Base-by-base conservation (phyloP, 2,113 vertebrate species). In the Physeter macrocephalus region DNA sequence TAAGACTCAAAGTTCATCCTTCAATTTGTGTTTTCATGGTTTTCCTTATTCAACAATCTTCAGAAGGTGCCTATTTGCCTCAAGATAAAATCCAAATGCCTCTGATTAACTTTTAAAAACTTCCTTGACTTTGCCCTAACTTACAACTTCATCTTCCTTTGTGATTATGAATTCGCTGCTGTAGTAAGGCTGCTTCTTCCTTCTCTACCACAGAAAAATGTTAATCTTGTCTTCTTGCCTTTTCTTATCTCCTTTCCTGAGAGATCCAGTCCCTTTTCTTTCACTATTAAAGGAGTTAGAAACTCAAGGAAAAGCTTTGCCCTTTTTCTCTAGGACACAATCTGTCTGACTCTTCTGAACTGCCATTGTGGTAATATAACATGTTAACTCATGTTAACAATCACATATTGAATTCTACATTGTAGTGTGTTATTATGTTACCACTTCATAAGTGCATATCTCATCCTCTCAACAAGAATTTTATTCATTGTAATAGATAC, bases 331-430 rank as follows among this genome's bases (percentile, higher is more conserved):
- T 41, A 43, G 21, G 67, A 64, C 29, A 82, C 41, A 90, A 83
- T 59, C 21, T 46, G 41, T 61, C 12, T 72, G 31, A 93, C 29
- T 83, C 20, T 34, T 43, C 49, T 88, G 17, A 88, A 85, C 3
- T 49, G 3, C 21, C 54, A 85, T 7, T 89, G 7, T 9, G 77
- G 52, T 86, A 74, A 75, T 34, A 4, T 49, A 83, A 77, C 31
- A 67, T 25, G 59, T 84, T 90, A 90, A 71, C 25, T 85, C n/a
- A 83, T 64, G 31, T 72, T 74, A 93, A 83, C 67, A 96, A 78
- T 87, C 93, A 78, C 39, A 72, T 61, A 81, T 46, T 74, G 77
- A 88, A 92, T 84, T 96, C 93, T 85, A 81, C 39, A 75, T 54
- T 84, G 12, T 41, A 71, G 69, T 49, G 2, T 84, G 43, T 83